Evolutionary conservation across 2,113 vertebrate species (phyloP), one percentile per base, ranked within the genome.

Genomic region (Mirza zaza): DNA sequence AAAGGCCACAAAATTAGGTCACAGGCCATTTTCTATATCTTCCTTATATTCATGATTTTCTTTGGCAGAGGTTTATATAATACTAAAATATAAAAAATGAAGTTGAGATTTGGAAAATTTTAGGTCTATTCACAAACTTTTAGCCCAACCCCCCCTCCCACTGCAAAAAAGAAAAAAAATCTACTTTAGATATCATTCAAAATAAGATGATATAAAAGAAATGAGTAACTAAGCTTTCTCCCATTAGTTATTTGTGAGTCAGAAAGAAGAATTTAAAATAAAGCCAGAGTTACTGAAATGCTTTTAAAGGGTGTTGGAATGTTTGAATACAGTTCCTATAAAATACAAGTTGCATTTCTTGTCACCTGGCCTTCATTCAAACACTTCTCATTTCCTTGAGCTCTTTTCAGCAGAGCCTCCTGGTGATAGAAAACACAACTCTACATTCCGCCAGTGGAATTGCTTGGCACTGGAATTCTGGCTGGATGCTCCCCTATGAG

Each of bases 331-430:
- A 80, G 45, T 70, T 50, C 75, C 82, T 73, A 13, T 57, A 67
- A 93, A 80, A 81, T 11, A 63, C n/a, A 94, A 94, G 57, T 36
- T 90, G 25, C 10, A 29, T 87, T 80, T 97, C 57, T 83, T 83
- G 89, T 81, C 39, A 91, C 63, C n/a, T 76, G 36, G 68, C 67
- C 88, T 87, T 95, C 71, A 68, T 45, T 93, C 93, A 97, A 94
- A 83, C 77, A 59, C 39, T 87, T 87, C 27, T 45, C 42, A 80
- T 88, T 94, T 76, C 87, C 55, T 71, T 93, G 73, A n/a, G 48
- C 9, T 94, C 57, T 79, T 82, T 96, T 85, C 36, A 65, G 32
- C 39, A 23, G 52, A 96, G 45, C 14, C n/a, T 65, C 73, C 36
- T 93, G 50, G 91, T 90, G 94, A 87, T 11, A 87, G 75, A 89